These are phyloP conservation scores for Limnephilus rhombicus DNA, from an alignment of 2,888 invertebrate species.

Conservation along the genomic window DNA sequence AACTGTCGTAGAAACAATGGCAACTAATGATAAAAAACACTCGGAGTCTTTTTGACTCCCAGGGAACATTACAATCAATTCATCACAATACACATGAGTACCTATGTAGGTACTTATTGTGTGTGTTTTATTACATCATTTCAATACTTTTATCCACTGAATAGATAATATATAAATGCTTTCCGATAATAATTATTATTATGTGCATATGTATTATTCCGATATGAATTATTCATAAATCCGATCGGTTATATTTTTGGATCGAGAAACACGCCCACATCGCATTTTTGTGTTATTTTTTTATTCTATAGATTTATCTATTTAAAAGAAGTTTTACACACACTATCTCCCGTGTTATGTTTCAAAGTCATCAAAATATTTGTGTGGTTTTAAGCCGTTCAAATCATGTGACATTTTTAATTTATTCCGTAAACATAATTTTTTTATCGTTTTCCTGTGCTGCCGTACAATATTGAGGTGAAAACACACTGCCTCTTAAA, in stretches of 20 bases:
- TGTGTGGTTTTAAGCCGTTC: neutral
- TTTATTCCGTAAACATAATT: neutral
- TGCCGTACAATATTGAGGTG: neutral
- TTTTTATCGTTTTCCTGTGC: neutral
- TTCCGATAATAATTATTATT: too few species aligned
- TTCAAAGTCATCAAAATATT: neutral
- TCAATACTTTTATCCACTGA: neutral
- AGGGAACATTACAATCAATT: neutral
- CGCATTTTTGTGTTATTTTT: too few species aligned
- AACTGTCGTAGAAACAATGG: neutral
- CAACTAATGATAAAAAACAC: neutral
- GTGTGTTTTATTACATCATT: neutral
- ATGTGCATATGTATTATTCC: too few species aligned
- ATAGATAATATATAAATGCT: neutral
- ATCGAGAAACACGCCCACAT: too few species aligned
- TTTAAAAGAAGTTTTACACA: neutral
- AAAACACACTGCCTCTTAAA: neutral
- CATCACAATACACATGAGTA: too few species aligned
- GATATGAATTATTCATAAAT: too few species aligned
- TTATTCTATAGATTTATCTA: too few species aligned
- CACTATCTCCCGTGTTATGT: neutral
- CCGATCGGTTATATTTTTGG: too few species aligned
- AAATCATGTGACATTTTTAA: neutral
- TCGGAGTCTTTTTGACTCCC: neutral
- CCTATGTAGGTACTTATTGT: neutral